These are phyloP conservation scores for Tortrix viridana DNA, from an alignment of 2,888 invertebrate species.

Conservation along the genomic window DNA sequence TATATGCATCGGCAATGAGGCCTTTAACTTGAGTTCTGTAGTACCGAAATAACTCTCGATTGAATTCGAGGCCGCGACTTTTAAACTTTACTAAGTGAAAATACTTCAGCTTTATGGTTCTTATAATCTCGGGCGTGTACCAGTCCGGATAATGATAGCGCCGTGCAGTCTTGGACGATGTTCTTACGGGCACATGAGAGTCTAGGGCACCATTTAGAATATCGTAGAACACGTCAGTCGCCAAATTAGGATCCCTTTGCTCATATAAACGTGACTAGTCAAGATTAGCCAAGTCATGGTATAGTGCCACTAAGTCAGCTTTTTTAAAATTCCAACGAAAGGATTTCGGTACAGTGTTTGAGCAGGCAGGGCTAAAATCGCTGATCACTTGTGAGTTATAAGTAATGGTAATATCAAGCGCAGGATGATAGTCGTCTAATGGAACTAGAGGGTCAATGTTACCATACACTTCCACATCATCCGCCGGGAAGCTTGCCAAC, in stretches of 20 bases:
- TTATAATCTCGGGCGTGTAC: no score
- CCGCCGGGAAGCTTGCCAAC: neutral
- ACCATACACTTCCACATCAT: no score
- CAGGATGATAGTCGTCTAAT: neutral
- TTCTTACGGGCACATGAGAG: neutral
- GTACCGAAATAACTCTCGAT: no score
- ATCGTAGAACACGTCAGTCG: neutral
- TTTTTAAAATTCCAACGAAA: neutral
- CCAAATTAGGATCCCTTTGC: neutral
- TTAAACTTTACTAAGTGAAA: no score
- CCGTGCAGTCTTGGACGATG: no score
- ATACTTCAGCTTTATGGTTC: no score
- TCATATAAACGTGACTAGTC: neutral
- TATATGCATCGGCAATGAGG: no score
- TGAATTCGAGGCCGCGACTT: no score
- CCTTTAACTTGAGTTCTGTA: no score
- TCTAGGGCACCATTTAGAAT: neutral
- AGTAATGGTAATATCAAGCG: neutral
- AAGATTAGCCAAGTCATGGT: neutral
- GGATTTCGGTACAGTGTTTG: neutral
- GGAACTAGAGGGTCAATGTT: neutral
- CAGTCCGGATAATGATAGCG: no score
- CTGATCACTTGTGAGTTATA: no score
- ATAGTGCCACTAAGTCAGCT: neutral
- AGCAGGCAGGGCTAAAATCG: neutral